Base-by-base conservation (phyloP, 2,113 vertebrate genomes). In the Patagioenas fasciata region DNA sequence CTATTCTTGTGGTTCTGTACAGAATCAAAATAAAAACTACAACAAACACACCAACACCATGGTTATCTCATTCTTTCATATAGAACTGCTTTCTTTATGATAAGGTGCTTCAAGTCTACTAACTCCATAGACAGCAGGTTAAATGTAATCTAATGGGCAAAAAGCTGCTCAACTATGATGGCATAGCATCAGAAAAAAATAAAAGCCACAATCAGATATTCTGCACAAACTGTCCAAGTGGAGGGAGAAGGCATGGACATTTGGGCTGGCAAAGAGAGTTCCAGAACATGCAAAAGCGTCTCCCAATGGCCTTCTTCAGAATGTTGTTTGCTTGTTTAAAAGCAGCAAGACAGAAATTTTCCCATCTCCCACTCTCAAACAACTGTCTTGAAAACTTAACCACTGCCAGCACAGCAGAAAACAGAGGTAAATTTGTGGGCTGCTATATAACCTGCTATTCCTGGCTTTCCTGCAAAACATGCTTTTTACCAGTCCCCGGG, bases 41-140 rank as follows among this genome's bases (percentile, higher is more conserved):
- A 44, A 9, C 5, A 12, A 58, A 11, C 31, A 26, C 5, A 9
- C 5, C 15, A 53, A 11, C 31, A 26, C 3, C 0, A 0, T 12
- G 47, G 31, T 21, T 38, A 24, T 34, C 15, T 71, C 15, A 26
- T 16, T 78, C 18, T 34, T 54, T 25, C 32, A 53, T 10, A 34
- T 2, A 36, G 12, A 51, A 62, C 6, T 34, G 14, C 8, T 13
- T 56, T 69, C 21, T 48, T 69, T 26, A 5, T 28, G 3, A 7
- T 20, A 32, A 42, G 6, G 8, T 32, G 18, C 23, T 69, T 66
- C 9, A 12, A 17, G 12, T 34, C 34, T 66, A 51, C 5, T 25
- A 62, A 34, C 5, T 65, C 31, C 13, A 64, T 17, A 47, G 44
- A 47, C 44, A 58, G 5, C 5, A 8, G 23, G 26, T 48, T 34